Conservation (phyloP, 2,113 vertebrate genomes). For the Natator depressus region DNA sequence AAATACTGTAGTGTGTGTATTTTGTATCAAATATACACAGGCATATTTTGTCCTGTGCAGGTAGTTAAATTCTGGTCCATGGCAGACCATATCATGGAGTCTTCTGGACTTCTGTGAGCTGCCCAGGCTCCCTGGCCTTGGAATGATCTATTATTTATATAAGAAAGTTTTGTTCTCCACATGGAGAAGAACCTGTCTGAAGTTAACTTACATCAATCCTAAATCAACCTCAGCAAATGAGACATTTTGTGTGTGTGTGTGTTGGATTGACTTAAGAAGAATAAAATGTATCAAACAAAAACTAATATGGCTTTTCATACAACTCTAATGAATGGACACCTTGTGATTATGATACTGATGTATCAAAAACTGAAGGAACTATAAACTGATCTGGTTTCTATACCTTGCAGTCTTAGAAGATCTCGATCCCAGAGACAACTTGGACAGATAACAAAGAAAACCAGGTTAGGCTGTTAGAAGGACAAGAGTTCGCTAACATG, state of each 20-base stretch:
- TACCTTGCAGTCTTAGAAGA: not conserved
- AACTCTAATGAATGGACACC: not conserved
- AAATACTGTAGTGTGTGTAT: too few relatives aligned
- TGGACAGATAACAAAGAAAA: not conserved
- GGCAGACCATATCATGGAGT: not conserved
- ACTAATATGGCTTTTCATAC: not conserved
- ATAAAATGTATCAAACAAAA: not conserved
- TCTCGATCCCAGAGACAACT: not conserved
- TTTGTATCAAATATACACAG: too few relatives aligned
- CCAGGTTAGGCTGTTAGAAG: not conserved
- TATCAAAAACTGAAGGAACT: not conserved
- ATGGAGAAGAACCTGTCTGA: not conserved
- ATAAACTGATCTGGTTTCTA: not conserved
- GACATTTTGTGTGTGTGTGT: not conserved
- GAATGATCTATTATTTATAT: not conserved
- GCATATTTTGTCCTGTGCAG: not conserved
- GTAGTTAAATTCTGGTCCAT: not conserved
- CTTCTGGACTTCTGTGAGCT: not conserved
- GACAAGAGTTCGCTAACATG: not conserved
- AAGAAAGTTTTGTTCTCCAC: not conserved
- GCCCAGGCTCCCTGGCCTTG: not conserved
- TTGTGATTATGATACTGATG: not conserved
- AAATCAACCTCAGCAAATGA: not conserved
- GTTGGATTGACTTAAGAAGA: not conserved
- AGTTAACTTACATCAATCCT: not conserved